phyloP scores from a whole-genome alignment of 2,797 vertebrate species.

The Crenuchus spilurus region DNA sequence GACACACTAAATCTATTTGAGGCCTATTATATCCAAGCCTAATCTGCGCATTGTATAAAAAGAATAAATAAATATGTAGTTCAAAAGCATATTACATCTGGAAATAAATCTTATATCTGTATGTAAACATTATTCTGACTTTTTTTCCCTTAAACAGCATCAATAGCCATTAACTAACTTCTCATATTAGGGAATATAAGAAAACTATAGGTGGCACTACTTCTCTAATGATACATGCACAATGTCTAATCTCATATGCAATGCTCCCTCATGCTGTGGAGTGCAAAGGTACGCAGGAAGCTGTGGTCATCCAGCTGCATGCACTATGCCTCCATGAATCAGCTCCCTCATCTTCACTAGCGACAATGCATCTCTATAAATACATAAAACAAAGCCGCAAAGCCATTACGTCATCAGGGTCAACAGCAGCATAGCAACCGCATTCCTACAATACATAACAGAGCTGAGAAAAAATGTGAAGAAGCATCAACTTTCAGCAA shows the following conservation, averaged over 20 bases:
- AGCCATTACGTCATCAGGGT: constrained; percentile 26
- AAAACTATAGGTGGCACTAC: neutral
- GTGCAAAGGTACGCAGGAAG: constrained; percentile 17
- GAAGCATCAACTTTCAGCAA: neutral
- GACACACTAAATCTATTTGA: too few species aligned
- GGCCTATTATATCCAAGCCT: too few species aligned
- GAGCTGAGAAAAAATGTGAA: neutral
- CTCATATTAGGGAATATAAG: too few species aligned
- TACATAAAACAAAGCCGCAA: constrained; percentile 40
- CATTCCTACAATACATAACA: constrained; percentile 18
- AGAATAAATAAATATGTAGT: too few species aligned
- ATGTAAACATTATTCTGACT: too few species aligned
- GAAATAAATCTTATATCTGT: too few species aligned
- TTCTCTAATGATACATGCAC: too few species aligned
- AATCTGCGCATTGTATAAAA: too few species aligned
- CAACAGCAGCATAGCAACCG: constrained; percentile 39
- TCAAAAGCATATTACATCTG: too few species aligned
- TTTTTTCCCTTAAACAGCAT: too few species aligned
- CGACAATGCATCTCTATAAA: constrained; percentile 39
- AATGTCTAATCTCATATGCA: neutral
- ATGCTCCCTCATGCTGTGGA: neutral
- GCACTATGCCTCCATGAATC: neutral
- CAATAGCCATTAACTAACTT: too few species aligned
- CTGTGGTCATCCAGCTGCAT: constrained; percentile 29
- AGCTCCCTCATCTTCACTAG: constrained; percentile 18